phyloP scores from a whole-genome alignment of 2,797 vertebrate species.

The Aldrovandia affinis region DNA sequence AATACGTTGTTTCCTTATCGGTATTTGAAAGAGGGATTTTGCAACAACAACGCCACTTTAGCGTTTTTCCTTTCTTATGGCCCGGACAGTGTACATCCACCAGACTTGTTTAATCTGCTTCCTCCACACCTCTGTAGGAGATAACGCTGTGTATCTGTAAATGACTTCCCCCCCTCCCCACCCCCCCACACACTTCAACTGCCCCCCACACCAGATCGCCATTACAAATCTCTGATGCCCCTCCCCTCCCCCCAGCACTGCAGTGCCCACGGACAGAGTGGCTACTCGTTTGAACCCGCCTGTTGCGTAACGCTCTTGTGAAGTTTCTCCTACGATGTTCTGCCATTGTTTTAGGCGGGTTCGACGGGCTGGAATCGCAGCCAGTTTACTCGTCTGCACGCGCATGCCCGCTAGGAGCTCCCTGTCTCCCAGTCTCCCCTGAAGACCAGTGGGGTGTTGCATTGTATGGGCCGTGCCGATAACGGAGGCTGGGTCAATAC shows the following conservation, averaged over 20 bases:
- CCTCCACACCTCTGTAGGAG: constrained; percentile 29
- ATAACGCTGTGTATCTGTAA: constrained; percentile 39
- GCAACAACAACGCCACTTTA: constrained; percentile 64
- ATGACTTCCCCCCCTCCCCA: constrained; percentile 23
- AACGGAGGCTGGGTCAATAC: background rate
- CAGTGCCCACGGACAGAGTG: constrained; percentile 7
- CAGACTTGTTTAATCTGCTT: constrained; percentile 36
- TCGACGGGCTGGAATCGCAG: background rate
- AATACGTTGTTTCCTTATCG: constrained; percentile 64
- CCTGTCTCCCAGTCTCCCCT: background rate
- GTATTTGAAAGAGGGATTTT: constrained; percentile 74
- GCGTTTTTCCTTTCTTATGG: constrained; percentile 56
- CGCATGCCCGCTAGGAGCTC: background rate
- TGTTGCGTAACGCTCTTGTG: background rate
- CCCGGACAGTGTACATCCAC: constrained; percentile 49
- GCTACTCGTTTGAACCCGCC: background rate
- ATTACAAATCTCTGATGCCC: constrained; percentile 26
- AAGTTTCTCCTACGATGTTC: background rate
- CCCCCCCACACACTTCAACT: background rate
- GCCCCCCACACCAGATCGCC: constrained; percentile 18
- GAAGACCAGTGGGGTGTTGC: background rate
- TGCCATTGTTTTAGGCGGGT: background rate
- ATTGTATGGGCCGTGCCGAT: background rate
- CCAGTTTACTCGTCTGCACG: background rate
- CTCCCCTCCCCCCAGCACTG: background rate